Base-by-base conservation (phyloP, 2,888 invertebrate species). In the Elmis aenea region DNA sequence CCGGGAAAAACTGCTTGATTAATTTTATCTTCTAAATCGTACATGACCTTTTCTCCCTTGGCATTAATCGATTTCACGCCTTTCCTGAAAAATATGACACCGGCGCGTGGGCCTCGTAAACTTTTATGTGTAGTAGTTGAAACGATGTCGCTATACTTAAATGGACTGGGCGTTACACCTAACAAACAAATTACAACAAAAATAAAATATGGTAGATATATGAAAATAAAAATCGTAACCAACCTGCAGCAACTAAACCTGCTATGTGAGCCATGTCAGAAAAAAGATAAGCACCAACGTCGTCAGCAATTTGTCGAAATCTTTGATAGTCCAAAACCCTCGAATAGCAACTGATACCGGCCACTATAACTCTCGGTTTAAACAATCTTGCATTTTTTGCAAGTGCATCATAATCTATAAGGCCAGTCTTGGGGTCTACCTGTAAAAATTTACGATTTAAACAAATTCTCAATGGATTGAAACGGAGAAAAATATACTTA, bases 201-300 rank as follows among this genome's bases (percentile, higher is more conserved):
- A n/a, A n/a, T n/a, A 9, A 5, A 3, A 24, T 13, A 18, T 24
- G 18, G 8, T 25, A 22, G 10, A 12, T 10, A 16, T 10, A 33
- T 22, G n/a, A n/a, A n/a, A n/a, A 5, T 18, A 11, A 28, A 13
- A 5, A 21, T 8, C 5, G 13, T 25, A 12, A 29, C 18, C 50
- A 66, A 69, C 85, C 85, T 52, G 93, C 87, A 40, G 94, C 87
- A 10, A 95, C 89, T 26, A 96, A 72, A 18, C 96, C 96, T 21
- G 93, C 85, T 30, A 96, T 79, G 64, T 96, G 95, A 1, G 95
- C 91, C 94, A 97, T 97, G 65, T 97, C 96, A 9, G 91, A 85
- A 75, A 96, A 78, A 30, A 97, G 67, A 57, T 85, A 86, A 0
- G 95, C 86, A 18, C 87, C 89, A 50, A 83, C 84, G 39, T 85